phyloP scores from a whole-genome alignment of 1,140 invertebrate genomes.

The Brachionus calyciflorus region DNA sequence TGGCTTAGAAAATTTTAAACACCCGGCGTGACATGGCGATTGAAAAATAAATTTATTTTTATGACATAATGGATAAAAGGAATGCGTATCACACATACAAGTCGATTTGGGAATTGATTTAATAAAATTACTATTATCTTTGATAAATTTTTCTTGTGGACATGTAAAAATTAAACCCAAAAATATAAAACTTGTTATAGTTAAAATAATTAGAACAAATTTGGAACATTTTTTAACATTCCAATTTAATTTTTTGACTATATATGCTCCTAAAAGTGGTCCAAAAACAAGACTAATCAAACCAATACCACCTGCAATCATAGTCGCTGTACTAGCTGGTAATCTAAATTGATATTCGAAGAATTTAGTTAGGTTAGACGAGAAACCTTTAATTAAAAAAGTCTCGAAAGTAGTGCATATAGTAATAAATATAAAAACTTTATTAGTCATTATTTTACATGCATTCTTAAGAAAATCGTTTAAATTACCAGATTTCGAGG shows the following conservation, averaged over 20 bases:
- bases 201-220: background rate
- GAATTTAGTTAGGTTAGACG: constrained; percentile 33
- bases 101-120: no score
- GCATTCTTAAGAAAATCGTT: constrained; percentile 20
- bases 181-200: background rate
- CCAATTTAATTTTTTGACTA: constrained; percentile 29
- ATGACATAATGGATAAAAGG: constrained; percentile 42
- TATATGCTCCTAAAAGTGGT: constrained; percentile 4
- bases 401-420: constrained; percentile 44
- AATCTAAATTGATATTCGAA: constrained; percentile 37
- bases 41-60: background rate
- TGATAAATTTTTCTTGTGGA: constrained; percentile 7
- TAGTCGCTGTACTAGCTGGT: constrained; percentile 15
- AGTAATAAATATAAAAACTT: background rate
- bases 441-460: background rate
- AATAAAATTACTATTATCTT: background rate
- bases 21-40: constrained; percentile 38
- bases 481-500: background rate
- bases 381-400: constrained; percentile 40
- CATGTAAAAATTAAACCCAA: constrained; percentile 11
- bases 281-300: constrained; percentile 17
- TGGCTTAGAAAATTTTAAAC: background rate
- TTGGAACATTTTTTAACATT: background rate
- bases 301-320: constrained; percentile 30
- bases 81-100: background rate